Conservation (phyloP, 2,888 invertebrate species). For the Spilarctia lutea region DNA sequence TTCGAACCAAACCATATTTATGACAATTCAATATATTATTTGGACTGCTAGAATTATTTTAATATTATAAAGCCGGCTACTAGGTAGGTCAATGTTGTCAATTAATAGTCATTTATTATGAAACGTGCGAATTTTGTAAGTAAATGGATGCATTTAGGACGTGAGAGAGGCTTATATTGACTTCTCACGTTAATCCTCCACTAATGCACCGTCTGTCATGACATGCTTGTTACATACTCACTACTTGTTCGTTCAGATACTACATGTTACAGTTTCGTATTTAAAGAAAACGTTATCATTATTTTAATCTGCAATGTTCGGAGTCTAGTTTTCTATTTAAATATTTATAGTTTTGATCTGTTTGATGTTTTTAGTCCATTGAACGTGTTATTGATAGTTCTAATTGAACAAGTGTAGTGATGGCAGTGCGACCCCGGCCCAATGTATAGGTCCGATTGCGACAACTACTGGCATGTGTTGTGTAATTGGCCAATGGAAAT, state of each 20-base stretch:
- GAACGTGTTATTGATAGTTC: conserved; percentile 71
- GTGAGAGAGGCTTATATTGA: conserved; percentile 59
- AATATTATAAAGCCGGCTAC: conserved; percentile 22
- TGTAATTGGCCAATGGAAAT: conserved; percentile 80
- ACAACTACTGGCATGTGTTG: conserved; percentile 73
- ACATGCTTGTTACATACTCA: conserved; percentile 19
- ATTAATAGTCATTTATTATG: conserved; percentile 41
- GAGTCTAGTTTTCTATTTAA: conserved; percentile 43
- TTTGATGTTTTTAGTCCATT: conserved; percentile 60
- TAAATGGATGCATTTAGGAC: conserved; percentile 58
- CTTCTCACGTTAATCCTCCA: conserved; percentile 61
- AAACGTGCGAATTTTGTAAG: conserved; percentile 58
- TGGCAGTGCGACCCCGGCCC: conserved; percentile 74
- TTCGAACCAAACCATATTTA: conserved; percentile 2
- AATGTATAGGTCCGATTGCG: conserved; percentile 74
- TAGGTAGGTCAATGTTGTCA: conserved; percentile 42
- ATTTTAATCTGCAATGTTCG: conserved; percentile 42
- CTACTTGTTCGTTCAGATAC: conserved; percentile 49
- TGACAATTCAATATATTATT: conserved; percentile 11
- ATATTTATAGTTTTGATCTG: conserved; percentile 33
- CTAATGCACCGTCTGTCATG: conserved; percentile 31
- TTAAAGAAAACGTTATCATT: conserved; percentile 37
- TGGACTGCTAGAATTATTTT: conserved; percentile 14
- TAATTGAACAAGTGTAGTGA: conserved; percentile 83
- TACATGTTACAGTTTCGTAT: conserved; percentile 55